Evolutionary conservation across 2,797 vertebrate species (phyloP).

Genomic region (Poecilia velifera): DNA sequence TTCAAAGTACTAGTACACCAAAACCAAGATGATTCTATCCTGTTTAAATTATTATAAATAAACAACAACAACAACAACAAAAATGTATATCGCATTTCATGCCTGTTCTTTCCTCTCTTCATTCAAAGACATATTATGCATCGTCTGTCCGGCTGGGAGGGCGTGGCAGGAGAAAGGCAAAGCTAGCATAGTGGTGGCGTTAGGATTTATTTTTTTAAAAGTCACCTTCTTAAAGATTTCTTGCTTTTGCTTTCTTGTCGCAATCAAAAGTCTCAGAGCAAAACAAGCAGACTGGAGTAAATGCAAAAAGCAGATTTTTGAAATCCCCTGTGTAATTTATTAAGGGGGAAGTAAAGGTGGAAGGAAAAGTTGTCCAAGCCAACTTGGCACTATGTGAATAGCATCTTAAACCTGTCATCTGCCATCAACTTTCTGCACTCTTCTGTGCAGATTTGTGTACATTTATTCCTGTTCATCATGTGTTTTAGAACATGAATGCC

Average conservation of each 20-base stretch:
- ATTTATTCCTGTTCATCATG: not conserved
- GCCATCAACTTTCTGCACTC: not conserved
- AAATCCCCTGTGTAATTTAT: not conserved
- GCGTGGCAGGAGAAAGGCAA: not conserved
- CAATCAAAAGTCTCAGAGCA: not conserved
- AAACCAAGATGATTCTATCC: not conserved
- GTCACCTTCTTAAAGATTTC: not conserved
- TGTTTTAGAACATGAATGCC: not conserved
- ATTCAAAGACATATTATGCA: not conserved
- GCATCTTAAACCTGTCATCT: not conserved
- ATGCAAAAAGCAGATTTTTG: not conserved
- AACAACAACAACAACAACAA: not conserved
- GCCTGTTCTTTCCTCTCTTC: not conserved
- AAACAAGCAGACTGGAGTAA: not conserved
- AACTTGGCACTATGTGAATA: not conserved
- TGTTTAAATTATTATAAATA: not conserved
- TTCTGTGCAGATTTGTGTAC: not conserved
- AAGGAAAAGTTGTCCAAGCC: not conserved
- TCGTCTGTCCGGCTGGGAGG: not conserved
- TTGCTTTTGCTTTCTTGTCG: not conserved
- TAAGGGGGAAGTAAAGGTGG: not conserved
- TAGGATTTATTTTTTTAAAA: not conserved
- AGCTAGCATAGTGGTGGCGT: not conserved
- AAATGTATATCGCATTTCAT: not conserved
- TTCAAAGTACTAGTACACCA: not conserved